A percentile compares a stretch with the other conserved stretches of the same genome.
These are phyloP conservation scores for Paraplagusia blochii DNA, from an alignment of 2,113 vertebrate genomes.

Conservation along the genomic window DNA sequence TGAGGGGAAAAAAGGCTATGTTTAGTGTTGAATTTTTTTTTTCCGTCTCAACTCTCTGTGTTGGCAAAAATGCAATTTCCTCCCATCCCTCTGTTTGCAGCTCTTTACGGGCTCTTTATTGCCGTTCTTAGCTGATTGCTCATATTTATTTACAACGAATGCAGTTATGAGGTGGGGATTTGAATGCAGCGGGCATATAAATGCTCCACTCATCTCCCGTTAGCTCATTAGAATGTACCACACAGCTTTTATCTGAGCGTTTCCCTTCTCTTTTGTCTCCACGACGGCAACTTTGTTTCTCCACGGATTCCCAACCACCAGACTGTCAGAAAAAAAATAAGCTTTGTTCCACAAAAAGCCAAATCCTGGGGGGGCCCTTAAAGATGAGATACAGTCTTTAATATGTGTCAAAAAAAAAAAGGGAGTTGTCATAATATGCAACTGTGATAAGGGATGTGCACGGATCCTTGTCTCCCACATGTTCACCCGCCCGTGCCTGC, in stretches of 20 bases:
- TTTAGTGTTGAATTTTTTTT: conserved; percentile 34
- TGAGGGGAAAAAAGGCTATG: conserved; percentile 34
- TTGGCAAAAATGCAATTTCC: conserved; percentile 38
- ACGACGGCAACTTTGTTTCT: conserved; percentile 38
- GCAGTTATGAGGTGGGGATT: conserved; percentile 56
- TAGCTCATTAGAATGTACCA: conserved; percentile 63
- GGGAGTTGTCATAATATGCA: conserved; percentile 51
- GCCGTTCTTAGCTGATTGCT: conserved; percentile 69
- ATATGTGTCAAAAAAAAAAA: conserved; percentile 51
- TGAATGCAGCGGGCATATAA: conserved; percentile 64
- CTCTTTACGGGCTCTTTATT: conserved; percentile 57
- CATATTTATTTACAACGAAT: conserved; percentile 70
- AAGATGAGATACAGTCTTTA: conserved; percentile 48
- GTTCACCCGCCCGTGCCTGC: conserved; percentile 34
- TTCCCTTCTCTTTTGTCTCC: conserved; percentile 38
- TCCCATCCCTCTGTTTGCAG: conserved; percentile 47
- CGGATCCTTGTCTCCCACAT: conserved; percentile 49
- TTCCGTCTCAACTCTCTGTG: conserved; percentile 17
- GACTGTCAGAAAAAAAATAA: conserved; percentile 38
- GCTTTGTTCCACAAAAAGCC: conserved; percentile 21
- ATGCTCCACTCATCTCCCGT: conserved; percentile 49
- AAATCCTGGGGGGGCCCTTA: conserved; percentile 27
- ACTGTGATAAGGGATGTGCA: conserved; percentile 54
- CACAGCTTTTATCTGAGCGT: conserved; percentile 30
- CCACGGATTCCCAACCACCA: conserved; percentile 29